Percentiles rank a stretch among this genome's conserved stretches.
Evolutionary conservation across 2,113 vertebrate species (phyloP).

Genomic region (Plecotus auritus): DNA sequence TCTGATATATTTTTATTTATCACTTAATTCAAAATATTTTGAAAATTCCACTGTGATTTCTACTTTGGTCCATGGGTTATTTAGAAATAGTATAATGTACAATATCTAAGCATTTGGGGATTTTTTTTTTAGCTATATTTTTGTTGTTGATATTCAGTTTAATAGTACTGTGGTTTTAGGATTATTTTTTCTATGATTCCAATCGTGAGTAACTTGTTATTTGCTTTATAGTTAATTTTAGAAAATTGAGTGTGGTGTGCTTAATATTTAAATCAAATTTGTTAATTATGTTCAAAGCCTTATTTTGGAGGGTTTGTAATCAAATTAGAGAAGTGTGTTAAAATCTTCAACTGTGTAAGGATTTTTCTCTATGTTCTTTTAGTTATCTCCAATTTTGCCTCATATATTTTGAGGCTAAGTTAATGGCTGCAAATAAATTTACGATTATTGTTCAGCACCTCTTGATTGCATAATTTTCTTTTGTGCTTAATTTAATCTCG

Average conservation of each 20-base stretch:
- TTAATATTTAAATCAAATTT: not conserved
- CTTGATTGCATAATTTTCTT: not conserved
- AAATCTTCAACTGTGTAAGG: not conserved
- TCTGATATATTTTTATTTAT: slow-evolving; percentile 18
- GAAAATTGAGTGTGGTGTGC: not conserved
- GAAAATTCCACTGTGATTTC: not conserved
- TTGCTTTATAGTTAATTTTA: not conserved
- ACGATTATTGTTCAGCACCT: not conserved
- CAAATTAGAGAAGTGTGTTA: not conserved
- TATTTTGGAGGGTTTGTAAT: too few relatives aligned
- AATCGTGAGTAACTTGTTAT: not conserved
- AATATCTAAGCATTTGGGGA: not conserved
- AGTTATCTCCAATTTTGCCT: not conserved
- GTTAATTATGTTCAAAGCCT: not conserved
- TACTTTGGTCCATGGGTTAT: not conserved
- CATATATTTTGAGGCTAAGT: not conserved
- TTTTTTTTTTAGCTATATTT: not conserved
- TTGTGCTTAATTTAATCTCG: not conserved
- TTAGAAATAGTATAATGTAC: not conserved
- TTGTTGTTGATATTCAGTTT: not conserved
- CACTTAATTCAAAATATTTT: not conserved
- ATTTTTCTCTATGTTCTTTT: not conserved
- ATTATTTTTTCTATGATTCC: not conserved
- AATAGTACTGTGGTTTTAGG: not conserved
- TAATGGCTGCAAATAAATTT: not conserved